phyloP scores from a whole-genome alignment of 2,797 vertebrate genomes.

The Momotus momota region DNA sequence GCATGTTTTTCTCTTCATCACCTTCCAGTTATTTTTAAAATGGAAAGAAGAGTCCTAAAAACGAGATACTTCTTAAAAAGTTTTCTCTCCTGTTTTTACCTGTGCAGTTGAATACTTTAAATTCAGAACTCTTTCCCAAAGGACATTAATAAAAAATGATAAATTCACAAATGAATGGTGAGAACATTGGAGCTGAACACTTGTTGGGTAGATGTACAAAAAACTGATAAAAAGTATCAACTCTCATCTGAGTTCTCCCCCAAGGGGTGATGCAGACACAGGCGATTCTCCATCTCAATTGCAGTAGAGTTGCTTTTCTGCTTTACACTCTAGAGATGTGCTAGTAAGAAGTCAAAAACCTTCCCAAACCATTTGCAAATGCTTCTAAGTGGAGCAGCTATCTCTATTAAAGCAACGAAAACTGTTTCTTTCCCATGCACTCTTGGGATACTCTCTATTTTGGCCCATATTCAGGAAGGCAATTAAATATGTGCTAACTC shows the following conservation, averaged over 20 bases:
- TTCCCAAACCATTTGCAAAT: constrained; percentile 47
- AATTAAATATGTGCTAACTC: constrained; percentile 71
- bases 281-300: neutral
- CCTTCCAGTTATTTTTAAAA: neutral
- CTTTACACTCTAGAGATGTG: neutral
- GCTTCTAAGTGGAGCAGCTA: constrained; percentile 29
- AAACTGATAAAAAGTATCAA: neutral
- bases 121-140: neutral
- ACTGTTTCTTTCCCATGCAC: neutral
- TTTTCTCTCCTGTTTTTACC: neutral
- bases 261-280: neutral
- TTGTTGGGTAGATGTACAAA: neutral
- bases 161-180: neutral
- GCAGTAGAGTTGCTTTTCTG: neutral
- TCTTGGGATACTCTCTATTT: constrained; percentile 48
- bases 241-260: neutral
- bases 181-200: neutral
- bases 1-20: neutral
- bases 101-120: neutral
- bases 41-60: neutral
- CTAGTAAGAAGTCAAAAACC: neutral
- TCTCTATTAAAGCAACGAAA: constrained; percentile 54
- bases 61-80: neutral
- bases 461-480: constrained; percentile 65
- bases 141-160: neutral